Evolutionary conservation across 2,113 vertebrate genomes (phyloP).

Genomic region (Tympanuchus pallidicinctus): DNA sequence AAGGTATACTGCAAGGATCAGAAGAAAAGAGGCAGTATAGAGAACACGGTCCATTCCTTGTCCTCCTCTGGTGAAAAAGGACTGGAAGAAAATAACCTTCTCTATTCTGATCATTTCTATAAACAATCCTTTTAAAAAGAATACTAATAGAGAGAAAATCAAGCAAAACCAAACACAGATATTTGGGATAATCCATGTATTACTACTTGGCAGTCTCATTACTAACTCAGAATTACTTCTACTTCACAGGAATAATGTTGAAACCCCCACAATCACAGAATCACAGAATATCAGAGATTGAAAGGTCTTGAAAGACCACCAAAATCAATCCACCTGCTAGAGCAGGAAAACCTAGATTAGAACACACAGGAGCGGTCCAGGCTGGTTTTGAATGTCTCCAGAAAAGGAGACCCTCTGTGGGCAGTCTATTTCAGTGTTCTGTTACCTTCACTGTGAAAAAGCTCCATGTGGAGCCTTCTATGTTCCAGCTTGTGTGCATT

Average conservation of each 20-base stretch:
- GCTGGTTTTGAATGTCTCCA: no score
- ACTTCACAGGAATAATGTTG: neutral
- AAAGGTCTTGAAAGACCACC: no score
- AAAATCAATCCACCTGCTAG: no score
- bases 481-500: no score
- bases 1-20: neutral
- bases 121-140: rapidly evolving
- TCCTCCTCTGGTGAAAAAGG: neutral
- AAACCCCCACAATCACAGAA: neutral
- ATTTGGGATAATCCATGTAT: neutral
- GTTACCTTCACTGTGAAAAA: no score
- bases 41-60: neutral
- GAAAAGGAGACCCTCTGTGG: no score
- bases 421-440: no score
- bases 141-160: neutral
- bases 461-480: no score
- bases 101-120: neutral
- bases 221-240: neutral
- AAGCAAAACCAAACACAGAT: neutral
- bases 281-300: no score
- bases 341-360: no score
- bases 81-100: neutral
- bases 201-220: neutral
- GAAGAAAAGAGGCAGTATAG: neutral
- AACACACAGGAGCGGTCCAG: no score